These are phyloP conservation scores for Phataginus tricuspis DNA, from an alignment of 2,797 vertebrate genomes.

Conservation along the genomic window DNA sequence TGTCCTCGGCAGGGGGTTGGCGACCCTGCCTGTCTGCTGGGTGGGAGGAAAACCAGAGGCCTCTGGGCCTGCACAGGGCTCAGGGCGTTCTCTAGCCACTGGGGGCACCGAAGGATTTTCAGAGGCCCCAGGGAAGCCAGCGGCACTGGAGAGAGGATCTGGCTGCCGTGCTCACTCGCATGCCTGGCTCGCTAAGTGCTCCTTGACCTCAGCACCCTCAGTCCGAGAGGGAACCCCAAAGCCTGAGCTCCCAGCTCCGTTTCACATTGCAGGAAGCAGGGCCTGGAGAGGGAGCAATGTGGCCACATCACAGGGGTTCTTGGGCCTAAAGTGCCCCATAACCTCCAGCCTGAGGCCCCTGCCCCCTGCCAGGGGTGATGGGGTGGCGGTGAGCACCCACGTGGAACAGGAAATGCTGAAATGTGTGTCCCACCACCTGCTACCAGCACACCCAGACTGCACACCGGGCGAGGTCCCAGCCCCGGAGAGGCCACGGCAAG, in stretches of 20 bases:
- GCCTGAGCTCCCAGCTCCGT: accelerated
- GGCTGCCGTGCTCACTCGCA: accelerated
- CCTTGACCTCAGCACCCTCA: neutral
- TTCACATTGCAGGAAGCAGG: neutral
- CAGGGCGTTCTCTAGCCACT: neutral
- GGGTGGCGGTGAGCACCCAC: too few relatives aligned
- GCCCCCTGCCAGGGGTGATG: neutral
- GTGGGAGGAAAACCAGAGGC: neutral
- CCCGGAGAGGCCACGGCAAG: accelerated
- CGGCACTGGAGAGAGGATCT: accelerated
- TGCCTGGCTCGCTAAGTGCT: accelerated
- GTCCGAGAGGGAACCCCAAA: too few relatives aligned
- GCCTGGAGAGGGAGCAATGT: accelerated
- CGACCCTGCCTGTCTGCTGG: neutral
- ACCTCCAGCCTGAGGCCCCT: neutral
- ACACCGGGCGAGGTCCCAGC: too few relatives aligned
- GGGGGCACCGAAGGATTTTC: neutral
- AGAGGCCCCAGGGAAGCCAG: neutral
- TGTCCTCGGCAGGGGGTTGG: accelerated
- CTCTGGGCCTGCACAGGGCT: too few relatives aligned
- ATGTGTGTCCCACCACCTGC: neutral
- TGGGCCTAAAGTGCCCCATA: neutral
- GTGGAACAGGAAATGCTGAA: accelerated
- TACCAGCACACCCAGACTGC: too few relatives aligned
- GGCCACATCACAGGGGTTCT: neutral